These are phyloP conservation scores for Podilymbus podiceps DNA, from an alignment of 2,113 vertebrate species.

Conservation along the genomic window DNA sequence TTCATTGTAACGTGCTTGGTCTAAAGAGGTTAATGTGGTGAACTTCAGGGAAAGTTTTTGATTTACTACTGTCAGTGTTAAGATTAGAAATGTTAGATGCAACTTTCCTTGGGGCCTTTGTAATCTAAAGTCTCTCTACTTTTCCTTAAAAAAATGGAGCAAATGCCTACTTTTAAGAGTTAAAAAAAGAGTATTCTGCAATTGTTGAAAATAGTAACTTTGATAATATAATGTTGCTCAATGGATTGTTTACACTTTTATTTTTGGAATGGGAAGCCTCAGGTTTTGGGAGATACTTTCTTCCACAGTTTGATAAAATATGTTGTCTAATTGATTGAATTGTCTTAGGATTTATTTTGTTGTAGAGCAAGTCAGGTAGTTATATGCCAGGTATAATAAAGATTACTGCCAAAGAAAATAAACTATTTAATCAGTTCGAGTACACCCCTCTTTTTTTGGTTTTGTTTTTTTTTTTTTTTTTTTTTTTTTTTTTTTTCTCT, in stretches of 20 bases:
- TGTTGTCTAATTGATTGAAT: neutral
- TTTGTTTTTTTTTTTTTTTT: neutral
- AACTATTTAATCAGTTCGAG: neutral
- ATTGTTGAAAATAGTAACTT: neutral
- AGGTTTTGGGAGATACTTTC: neutral
- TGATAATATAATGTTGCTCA: neutral
- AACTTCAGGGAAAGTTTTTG: neutral
- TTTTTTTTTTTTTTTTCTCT: no score
- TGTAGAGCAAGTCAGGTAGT: neutral
- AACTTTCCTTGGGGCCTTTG: neutral
- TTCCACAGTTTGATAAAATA: neutral
- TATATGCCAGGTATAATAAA: neutral
- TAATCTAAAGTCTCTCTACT: neutral
- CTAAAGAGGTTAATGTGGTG: neutral
- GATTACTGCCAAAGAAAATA: neutral
- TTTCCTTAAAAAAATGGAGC: neutral
- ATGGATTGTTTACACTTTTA: neutral
- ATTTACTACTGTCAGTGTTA: neutral
- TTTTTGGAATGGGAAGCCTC: neutral
- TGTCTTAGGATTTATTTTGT: neutral
- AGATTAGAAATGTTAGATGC: neutral
- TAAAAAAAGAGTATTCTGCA: neutral
- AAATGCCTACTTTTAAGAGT: neutral
- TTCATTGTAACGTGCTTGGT: neutral
- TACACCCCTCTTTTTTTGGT: neutral